Percentiles rank a stretch among this genome's conserved stretches.
Conservation (phyloP, 2,888 invertebrate species). For the Nowickia ferox region DNA sequence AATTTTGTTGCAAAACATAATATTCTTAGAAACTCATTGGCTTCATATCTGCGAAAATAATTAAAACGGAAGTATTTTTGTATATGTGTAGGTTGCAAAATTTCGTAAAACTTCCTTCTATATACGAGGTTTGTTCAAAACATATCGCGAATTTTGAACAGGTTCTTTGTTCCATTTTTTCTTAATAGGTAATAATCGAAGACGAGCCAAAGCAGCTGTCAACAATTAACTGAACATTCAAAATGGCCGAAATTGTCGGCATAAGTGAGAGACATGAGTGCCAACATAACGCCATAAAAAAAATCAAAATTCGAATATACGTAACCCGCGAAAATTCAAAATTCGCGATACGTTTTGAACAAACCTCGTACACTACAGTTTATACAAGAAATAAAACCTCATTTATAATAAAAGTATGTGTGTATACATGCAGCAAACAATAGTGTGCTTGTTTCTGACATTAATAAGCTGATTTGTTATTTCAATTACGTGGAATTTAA, state of each 20-base stretch:
- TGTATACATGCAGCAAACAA: neutral
- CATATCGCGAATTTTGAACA: too few relatives aligned
- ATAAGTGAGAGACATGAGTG: too few relatives aligned
- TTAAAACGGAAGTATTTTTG: slow-evolving; percentile 4
- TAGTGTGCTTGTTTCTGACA: neutral
- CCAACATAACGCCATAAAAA: too few relatives aligned
- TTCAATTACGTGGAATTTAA: slow-evolving; percentile 37
- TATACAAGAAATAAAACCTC: neutral
- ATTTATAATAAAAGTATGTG: neutral
- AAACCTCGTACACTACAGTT: neutral
- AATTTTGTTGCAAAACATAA: slow-evolving; percentile 18
- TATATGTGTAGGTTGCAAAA: slow-evolving; percentile 6
- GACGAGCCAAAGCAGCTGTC: too few relatives aligned
- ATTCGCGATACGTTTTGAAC: too few relatives aligned
- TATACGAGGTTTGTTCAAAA: too few relatives aligned
- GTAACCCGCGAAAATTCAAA: too few relatives aligned
- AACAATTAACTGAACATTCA: too few relatives aligned
- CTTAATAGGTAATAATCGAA: too few relatives aligned
- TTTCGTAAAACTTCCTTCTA: slow-evolving; percentile 2
- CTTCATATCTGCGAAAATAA: slow-evolving; percentile 17
- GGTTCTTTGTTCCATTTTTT: too few relatives aligned
- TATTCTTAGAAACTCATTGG: slow-evolving; percentile 6
- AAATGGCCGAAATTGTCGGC: too few relatives aligned
- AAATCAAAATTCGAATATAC: too few relatives aligned
- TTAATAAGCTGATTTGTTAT: slow-evolving; percentile 41